phyloP scores from a whole-genome alignment of 2,113 vertebrate species.

The Prunella himalayana region DNA sequence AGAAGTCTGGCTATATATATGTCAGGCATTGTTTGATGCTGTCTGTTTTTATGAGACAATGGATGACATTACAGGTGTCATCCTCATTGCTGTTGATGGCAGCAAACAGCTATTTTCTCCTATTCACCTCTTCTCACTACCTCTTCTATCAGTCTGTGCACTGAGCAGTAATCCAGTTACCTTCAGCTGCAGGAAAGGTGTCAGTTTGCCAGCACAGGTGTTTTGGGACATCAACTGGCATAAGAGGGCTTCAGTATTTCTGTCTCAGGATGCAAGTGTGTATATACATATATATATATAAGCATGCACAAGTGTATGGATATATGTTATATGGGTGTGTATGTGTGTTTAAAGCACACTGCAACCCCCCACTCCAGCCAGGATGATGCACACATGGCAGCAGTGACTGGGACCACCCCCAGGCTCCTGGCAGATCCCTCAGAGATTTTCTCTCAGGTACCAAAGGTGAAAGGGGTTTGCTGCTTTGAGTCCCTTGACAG shows the following conservation, averaged over 20 bases:
- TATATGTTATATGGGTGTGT: not conserved
- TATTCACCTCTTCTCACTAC: not conserved
- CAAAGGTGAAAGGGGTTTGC: not conserved
- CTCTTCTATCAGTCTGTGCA: not conserved
- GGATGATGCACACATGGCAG: not conserved
- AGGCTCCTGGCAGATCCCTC: not conserved
- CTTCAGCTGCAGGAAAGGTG: not conserved
- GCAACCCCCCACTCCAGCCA: not conserved
- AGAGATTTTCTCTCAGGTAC: not conserved
- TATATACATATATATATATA: accelerated
- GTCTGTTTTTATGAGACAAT: not conserved
- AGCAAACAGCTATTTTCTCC: not conserved
- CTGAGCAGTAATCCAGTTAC: not conserved
- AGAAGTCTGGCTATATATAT: not conserved
- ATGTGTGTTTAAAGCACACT: not conserved
- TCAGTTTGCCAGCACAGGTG: not conserved
- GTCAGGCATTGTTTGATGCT: not conserved
- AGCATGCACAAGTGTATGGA: accelerated
- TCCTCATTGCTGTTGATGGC: not conserved
- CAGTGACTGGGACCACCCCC: not conserved
- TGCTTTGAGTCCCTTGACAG: not conserved
- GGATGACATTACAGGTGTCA: not conserved
- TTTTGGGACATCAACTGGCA: not conserved
- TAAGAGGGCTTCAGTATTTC: not conserved
- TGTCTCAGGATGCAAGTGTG: not conserved